Evolutionary conservation across 2,888 invertebrate genomes (phyloP).

Genomic region (Dicycla oo): DNA sequence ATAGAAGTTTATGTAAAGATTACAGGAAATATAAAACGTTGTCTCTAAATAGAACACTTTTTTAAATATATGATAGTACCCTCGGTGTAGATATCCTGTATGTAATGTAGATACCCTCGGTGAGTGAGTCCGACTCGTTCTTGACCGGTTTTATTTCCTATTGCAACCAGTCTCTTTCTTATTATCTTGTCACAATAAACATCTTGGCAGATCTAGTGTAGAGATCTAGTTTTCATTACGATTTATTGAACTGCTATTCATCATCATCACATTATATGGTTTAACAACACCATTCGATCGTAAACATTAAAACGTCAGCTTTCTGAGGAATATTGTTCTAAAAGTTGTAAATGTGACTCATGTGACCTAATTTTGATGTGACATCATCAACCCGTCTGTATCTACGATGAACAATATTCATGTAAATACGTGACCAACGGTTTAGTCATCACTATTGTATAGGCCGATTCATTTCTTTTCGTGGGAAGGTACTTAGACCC

Average conservation of each 20-base stretch:
- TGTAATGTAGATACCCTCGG: no score
- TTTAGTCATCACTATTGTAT: slow-evolving; percentile 24
- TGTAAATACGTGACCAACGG: slow-evolving; percentile 13
- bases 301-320: slow-evolving; percentile 56
- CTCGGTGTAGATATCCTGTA: no score
- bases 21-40: no score
- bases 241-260: slow-evolving; percentile 12
- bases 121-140: no score
- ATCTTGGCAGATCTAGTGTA: neutral
- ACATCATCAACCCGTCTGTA: slow-evolving; percentile 47
- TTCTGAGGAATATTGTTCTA: slow-evolving; percentile 45
- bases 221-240: neutral
- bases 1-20: no score
- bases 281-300: slow-evolving; percentile 16
- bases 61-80: no score
- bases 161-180: neutral
- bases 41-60: no score
- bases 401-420: slow-evolving; percentile 13
- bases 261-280: slow-evolving; percentile 46
- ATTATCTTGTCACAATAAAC: neutral
- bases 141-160: no score
- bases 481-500: slow-evolving; percentile 5
- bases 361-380: slow-evolving; percentile 49
- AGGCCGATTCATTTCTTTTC: slow-evolving; percentile 30
- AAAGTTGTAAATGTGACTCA: slow-evolving; percentile 56